Evolutionary conservation across 2,113 vertebrate genomes (phyloP), one percentile per base, ranked within the genome.

Genomic region (Oncorhynchus gorbuscha): DNA sequence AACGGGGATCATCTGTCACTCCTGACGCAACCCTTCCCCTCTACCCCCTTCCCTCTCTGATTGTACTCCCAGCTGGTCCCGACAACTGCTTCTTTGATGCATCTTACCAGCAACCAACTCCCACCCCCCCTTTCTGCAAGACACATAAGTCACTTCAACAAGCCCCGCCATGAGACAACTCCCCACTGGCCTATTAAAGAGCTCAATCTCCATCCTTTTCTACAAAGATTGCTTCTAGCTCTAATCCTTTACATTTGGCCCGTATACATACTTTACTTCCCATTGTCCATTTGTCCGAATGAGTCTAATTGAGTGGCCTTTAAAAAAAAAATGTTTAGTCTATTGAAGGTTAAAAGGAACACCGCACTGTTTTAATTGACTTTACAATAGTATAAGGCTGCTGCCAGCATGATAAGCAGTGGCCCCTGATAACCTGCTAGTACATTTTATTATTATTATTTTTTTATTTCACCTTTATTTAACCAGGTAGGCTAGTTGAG

Each of bases 71-170:
- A 92, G 90, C 91, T 92, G 91, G 70, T 79, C 84, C 79, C 74
- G 82, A 79, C 81, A 92, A 92, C 91, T 82, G 89, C 85, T 87
- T 76, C 86, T 91, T 92, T 92, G 89, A 92, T 89, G 89, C 83
- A 69, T 87, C 85, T 86, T 91, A 85, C 85, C 74, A 79, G 82
- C 72, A 82, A 86, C 87, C 89, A 78, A 69, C 66, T 65, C 83
- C 58, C 73, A 79, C 71, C 79, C 65, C 65, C 79, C 22, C 16
- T 75, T 66, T 22, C 62, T 86, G 86, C 74, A 67, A 84, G 80
- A 79, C 83, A 88, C 89, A 86, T 86, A 85, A 89, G 86, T 79
- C 77, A 78, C 82, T 84, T 85, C 89, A 87, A 81, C 20, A 72
- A 39, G 6, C 82, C 80, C 80, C 64, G 62, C 35, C 39, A 7